A percentile compares a stretch with the other conserved stretches of the same genome.
These are phyloP conservation scores for Drosophila seclusa DNA, from an alignment of 2,888 invertebrate genomes.

Conservation along the genomic window DNA sequence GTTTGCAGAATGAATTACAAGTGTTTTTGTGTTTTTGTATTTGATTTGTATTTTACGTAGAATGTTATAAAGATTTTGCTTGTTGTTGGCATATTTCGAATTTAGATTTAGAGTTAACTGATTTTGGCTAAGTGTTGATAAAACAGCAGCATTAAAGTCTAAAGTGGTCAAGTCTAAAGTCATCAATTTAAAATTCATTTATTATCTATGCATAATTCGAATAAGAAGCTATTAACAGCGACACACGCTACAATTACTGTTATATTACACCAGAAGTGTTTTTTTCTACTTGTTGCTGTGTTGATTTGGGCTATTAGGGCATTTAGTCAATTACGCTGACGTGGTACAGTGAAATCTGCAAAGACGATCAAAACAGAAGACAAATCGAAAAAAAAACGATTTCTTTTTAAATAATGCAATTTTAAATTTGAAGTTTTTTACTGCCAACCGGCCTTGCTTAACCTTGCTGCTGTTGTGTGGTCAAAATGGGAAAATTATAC, in stretches of 20 bases:
- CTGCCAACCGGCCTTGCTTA: neutral
- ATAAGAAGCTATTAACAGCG: slow-evolving; percentile 68
- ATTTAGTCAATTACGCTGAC: slow-evolving; percentile 15
- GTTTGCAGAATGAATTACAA: slow-evolving; percentile 24
- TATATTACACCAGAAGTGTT: slow-evolving; percentile 56
- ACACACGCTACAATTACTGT: slow-evolving; percentile 58
- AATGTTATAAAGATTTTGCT: slow-evolving; percentile 54
- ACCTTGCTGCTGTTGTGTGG: too few relatives aligned
- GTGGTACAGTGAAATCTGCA: slow-evolving; percentile 38
- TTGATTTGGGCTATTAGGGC: slow-evolving; percentile 11
- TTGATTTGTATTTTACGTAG: slow-evolving; percentile 30
- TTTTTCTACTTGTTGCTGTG: slow-evolving; percentile 19
- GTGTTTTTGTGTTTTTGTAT: slow-evolving; percentile 8
- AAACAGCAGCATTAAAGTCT: slow-evolving; percentile 8
- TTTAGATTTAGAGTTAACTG: slow-evolving; percentile 40
- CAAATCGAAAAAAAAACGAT: neutral
- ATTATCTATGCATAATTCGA: slow-evolving; percentile 29
- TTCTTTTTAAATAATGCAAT: neutral
- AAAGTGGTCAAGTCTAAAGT: slow-evolving; percentile 28
- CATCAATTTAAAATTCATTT: neutral
- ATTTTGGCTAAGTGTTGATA: slow-evolving; percentile 50
- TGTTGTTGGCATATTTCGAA: slow-evolving; percentile 54
- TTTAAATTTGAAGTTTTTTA: neutral
- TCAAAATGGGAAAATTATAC: too few relatives aligned
- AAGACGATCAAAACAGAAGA: neutral